Conservation (phyloP, 2,888 invertebrate species). For the Calliphora vomitoria region DNA sequence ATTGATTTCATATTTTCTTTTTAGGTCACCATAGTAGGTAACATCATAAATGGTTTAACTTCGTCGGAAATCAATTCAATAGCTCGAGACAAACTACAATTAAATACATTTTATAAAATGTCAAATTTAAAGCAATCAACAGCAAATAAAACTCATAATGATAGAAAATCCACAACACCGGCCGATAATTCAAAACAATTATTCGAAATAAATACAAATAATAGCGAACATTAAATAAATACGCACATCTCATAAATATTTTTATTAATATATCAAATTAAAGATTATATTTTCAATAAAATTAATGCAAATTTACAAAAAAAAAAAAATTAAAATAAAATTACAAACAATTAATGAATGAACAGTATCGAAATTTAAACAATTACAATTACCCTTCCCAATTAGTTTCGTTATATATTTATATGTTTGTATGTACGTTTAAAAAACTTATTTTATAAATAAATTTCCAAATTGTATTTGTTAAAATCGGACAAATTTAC, state of each 20-base stretch:
- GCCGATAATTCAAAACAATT: neutral
- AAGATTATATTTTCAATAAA: conserved; percentile 13
- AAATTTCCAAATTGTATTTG: neutral
- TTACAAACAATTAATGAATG: neutral
- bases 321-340: conserved; percentile 31
- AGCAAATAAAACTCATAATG: conserved; percentile 27
- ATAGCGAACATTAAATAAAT: neutral
- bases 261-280: conserved; percentile 41
- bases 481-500: conserved; percentile 4
- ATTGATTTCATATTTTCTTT: neutral
- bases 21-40: conserved; percentile 83
- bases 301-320: conserved; percentile 53
- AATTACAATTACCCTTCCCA: conserved; percentile 22
- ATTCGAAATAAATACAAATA: conserved; percentile 16
- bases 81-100: conserved; percentile 75
- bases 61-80: conserved; percentile 77
- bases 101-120: conserved; percentile 75
- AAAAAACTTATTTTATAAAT: conserved; percentile 14
- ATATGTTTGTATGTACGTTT: neutral
- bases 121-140: conserved; percentile 39
- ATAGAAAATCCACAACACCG: neutral
- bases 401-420: neutral
- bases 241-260: neutral
- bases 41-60: conserved; percentile 84
- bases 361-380: conserved; percentile 11